Evolutionary conservation across 2,797 vertebrate species (phyloP), one percentile per base, ranked within the genome.

Genomic region (Alosa sapidissima): DNA sequence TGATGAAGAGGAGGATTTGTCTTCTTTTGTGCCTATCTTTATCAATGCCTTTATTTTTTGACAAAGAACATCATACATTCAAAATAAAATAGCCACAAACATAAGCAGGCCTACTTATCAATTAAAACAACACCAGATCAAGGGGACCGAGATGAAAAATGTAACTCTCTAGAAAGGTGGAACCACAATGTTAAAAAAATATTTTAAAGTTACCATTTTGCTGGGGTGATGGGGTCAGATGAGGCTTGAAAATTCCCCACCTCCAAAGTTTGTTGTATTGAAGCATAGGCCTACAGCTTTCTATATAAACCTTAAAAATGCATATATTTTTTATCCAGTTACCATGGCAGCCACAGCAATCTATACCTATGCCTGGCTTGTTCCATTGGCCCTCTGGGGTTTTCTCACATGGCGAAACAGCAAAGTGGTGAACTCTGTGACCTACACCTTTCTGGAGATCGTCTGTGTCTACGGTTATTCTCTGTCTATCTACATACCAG

Each of bases 381-480:
- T 99, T 87, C 98, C 98, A 55, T 96, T 99, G 0, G 96, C 93
- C n/a, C 95, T 99, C 81, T 99, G 98, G 98, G 97, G 97, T 54
- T 96, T 99, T 88, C 94, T 99, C 86, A 90, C 97, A 65, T 99
- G 98, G 98, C 96, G 98, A 93, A 98, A 96, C 93, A 97, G 93
- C 90, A 98, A 96, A 93, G 94, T 97, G 83, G 94, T 98, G 95
- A 98, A 93, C 92, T 94, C 97, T 28, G 97, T 99, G 86, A 97
- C 97, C 41, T 99, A 99, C 87, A 98, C 98, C 0, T 99, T 99
- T 87, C 94, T 99, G 95, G 97, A 99, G 95, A 97, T 99, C 0
- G 96, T 98, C 87, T 99, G 98, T 54, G 97, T 97, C 0, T 99
- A 99, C 0, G 98, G 98, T 89, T 99, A 99, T 89, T 99, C 98